A percentile compares a stretch with the other conserved stretches of the same genome.
These are phyloP conservation scores for Lepidochrysops patricia DNA, from an alignment of 2,888 invertebrate genomes.

Conservation along the genomic window DNA sequence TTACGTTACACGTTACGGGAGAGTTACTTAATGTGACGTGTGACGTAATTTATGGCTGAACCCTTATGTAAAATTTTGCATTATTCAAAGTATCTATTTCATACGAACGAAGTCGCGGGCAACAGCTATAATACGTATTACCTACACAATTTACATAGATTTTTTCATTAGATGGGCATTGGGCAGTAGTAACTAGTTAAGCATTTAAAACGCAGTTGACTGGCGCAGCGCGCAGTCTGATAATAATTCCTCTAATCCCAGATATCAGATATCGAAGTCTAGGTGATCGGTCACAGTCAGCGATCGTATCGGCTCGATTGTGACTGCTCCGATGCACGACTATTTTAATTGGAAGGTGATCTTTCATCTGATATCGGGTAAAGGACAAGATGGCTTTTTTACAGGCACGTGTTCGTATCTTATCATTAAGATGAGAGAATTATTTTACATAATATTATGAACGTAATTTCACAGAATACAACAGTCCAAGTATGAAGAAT, in stretches of 20 bases:
- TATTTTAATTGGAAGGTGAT: slow-evolving; percentile 72
- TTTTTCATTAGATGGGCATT: no score
- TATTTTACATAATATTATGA: neutral
- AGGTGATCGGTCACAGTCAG: slow-evolving; percentile 62
- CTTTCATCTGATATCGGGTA: slow-evolving; percentile 50
- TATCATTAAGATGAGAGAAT: slow-evolving; percentile 24
- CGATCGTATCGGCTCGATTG: slow-evolving; percentile 62
- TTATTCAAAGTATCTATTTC: no score
- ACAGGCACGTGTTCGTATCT: slow-evolving; percentile 58
- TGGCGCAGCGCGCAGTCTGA: slow-evolving; percentile 11
- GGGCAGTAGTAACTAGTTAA: neutral
- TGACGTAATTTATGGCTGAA: no score
- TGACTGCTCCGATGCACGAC: slow-evolving; percentile 70
- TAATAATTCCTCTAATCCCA: slow-evolving; percentile 26
- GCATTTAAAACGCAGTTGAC: neutral
- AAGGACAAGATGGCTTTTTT: slow-evolving; percentile 51
- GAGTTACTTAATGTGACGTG: no score
- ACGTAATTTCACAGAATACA: no score
- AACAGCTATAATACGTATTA: no score
- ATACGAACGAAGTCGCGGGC: no score
- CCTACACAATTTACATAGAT: no score
- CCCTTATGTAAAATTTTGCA: no score
- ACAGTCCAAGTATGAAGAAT: no score
- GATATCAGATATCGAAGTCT: slow-evolving; percentile 32
- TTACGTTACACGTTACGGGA: no score